Conservation (phyloP, 2,888 invertebrate species). For the Raillietiella orientalis region DNA sequence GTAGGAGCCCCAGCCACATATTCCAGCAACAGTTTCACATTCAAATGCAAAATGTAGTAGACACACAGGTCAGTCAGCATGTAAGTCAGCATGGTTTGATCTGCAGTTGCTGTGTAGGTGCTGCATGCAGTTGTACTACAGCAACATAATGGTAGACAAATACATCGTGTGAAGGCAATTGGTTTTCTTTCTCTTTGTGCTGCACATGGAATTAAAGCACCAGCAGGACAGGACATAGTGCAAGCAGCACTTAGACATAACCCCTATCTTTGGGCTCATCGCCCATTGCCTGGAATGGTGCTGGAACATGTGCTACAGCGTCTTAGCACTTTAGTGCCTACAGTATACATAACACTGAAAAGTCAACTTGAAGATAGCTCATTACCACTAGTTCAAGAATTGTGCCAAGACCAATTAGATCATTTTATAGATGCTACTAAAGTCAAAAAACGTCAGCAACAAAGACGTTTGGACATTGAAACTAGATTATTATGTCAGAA, state of each 20-base stretch:
- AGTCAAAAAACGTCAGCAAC: constrained; percentile 54
- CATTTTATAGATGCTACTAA: constrained; percentile 55
- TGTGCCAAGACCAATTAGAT: constrained; percentile 53
- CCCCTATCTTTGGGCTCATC: constrained; percentile 39
- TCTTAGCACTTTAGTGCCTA: constrained; percentile 49
- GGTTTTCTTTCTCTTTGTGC: constrained; percentile 67
- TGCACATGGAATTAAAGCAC: too few relatives aligned
- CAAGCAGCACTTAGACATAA: constrained; percentile 9
- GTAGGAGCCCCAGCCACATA: constrained; percentile 63
- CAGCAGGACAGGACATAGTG: constrained; percentile 54
- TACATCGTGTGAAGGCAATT: constrained; percentile 76
- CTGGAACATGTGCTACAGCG: constrained; percentile 65
- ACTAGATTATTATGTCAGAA: constrained; percentile 53
- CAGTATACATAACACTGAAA: constrained; percentile 34
- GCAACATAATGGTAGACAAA: constrained; percentile 60
- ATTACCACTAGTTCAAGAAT: constrained; percentile 33
- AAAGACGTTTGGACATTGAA: constrained; percentile 65
- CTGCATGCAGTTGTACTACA: constrained; percentile 70
- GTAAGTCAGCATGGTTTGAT: not conserved
- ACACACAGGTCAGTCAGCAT: constrained; percentile 30
- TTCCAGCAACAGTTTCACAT: constrained; percentile 57
- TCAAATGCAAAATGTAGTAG: constrained; percentile 48
- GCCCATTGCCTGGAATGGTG: constrained; percentile 68
- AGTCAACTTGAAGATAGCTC: constrained; percentile 33
- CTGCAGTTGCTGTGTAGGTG: too few relatives aligned